Percentiles rank a stretch among this genome's conserved stretches.
phyloP scores from a whole-genome alignment of 2,113 vertebrate species.

The Hoplias malabaricus region DNA sequence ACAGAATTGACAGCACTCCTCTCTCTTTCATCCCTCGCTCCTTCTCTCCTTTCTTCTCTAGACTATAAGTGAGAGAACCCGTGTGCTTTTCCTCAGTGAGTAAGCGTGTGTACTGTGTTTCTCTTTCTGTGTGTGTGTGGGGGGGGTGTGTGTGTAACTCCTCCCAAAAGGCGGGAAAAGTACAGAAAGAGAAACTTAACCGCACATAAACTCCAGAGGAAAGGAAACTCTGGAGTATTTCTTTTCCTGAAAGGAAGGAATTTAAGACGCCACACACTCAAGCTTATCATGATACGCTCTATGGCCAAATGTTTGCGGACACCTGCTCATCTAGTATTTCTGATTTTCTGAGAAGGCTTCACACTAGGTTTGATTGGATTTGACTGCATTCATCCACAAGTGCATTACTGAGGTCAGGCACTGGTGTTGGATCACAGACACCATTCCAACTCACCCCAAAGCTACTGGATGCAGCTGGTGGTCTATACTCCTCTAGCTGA shows the following conservation, averaged over 20 bases:
- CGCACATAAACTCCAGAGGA: background rate
- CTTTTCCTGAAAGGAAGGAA: conserved; percentile 34
- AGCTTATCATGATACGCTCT: background rate
- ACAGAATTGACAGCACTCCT: background rate
- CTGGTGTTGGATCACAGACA: too few relatives aligned
- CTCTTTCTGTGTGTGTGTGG: conserved; percentile 33
- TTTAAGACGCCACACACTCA: background rate
- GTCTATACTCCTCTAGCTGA: too few relatives aligned
- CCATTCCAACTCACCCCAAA: too few relatives aligned
- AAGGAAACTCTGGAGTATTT: background rate
- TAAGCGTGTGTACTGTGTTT: conserved; percentile 42
- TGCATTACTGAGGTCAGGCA: too few relatives aligned
- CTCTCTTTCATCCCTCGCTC: conserved; percentile 15
- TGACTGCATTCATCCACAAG: too few relatives aligned
- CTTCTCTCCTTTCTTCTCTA: background rate
- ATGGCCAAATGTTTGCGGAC: background rate
- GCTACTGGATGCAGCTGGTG: too few relatives aligned
- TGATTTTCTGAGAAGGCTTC: too few relatives aligned
- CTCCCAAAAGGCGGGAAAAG: conserved; percentile 31
- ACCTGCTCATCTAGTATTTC: too few relatives aligned
- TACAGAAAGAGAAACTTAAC: background rate
- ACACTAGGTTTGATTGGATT: too few relatives aligned
- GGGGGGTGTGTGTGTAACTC: conserved; percentile 30
- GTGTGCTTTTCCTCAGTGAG: conserved; percentile 51
- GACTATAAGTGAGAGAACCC: conserved; percentile 11